Conservation (phyloP, 2,888 invertebrate genomes). For the Amblyteles armatorius region DNA sequence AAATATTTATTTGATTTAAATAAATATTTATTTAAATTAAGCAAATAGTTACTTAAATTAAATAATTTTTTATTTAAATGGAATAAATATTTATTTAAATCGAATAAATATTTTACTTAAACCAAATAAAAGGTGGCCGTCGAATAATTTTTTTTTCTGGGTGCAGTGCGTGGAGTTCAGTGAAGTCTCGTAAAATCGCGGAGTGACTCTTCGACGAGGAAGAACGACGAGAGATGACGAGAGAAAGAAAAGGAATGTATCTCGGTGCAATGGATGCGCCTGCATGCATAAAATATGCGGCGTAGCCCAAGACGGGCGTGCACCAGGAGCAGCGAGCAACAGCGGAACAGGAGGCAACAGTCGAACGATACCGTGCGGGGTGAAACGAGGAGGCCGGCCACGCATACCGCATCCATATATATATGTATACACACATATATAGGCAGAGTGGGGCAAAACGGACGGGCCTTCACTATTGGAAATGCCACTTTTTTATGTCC, state of each 20-base stretch:
- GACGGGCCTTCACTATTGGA: background rate
- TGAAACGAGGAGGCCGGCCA: slow-evolving; percentile 51
- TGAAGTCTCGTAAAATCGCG: slow-evolving; percentile 23
- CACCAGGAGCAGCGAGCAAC: slow-evolving; percentile 14
- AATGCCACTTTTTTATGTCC: background rate
- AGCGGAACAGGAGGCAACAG: background rate
- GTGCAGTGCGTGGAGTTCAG: background rate
- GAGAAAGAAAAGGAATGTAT: slow-evolving; percentile 13
- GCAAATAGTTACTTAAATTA: too few relatives aligned
- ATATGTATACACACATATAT: background rate
- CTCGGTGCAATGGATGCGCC: slow-evolving; percentile 6
- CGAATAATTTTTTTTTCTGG: too few relatives aligned
- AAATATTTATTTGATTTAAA: too few relatives aligned
- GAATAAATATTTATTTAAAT: too few relatives aligned
- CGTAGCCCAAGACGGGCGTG: slow-evolving; percentile 5
- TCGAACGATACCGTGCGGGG: slow-evolving; percentile 40
- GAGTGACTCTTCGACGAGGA: background rate
- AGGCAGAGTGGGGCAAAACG: background rate
- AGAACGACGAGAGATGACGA: slow-evolving; percentile 9
- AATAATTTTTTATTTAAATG: too few relatives aligned
- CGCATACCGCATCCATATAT: background rate
- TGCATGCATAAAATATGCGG: slow-evolving; percentile 54
- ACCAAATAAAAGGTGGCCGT: too few relatives aligned
- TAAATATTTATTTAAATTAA: too few relatives aligned
- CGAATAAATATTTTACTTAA: too few relatives aligned